Conservation (phyloP, 1,140 invertebrate species). For the Melanaphis sacchari region DNA sequence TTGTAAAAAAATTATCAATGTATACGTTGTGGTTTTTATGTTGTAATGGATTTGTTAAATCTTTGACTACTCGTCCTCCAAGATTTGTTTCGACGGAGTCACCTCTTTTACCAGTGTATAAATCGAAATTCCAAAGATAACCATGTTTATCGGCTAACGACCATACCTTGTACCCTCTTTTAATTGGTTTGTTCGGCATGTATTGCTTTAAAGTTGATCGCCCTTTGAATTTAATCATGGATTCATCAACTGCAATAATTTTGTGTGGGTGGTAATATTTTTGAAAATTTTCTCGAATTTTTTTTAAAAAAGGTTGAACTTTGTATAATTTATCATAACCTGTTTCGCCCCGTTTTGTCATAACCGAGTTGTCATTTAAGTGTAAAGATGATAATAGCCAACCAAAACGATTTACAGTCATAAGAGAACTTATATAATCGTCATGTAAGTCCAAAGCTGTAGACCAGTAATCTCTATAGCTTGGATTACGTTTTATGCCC, state of each 20-base stretch:
- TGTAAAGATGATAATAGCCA: background rate
- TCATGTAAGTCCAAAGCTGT: no score
- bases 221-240: background rate
- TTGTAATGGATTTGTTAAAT: no score
- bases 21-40: no score
- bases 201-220: background rate
- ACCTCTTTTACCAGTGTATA: no score
- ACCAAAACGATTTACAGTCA: constrained; percentile 11
- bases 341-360: background rate
- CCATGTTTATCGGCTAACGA: background rate
- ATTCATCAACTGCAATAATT: background rate
- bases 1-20: no score
- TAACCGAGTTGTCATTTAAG: background rate
- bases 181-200: background rate
- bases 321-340: background rate
- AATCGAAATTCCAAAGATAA: no score
- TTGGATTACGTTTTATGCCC: no score
- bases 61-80: no score
- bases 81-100: no score
- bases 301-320: background rate
- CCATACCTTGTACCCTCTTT: background rate
- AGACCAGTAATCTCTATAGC: no score
- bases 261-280: background rate
- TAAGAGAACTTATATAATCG: background rate
- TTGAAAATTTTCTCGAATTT: background rate